phyloP scores from a whole-genome alignment of 2,797 vertebrate genomes.

The Sphenopsis melanotis region DNA sequence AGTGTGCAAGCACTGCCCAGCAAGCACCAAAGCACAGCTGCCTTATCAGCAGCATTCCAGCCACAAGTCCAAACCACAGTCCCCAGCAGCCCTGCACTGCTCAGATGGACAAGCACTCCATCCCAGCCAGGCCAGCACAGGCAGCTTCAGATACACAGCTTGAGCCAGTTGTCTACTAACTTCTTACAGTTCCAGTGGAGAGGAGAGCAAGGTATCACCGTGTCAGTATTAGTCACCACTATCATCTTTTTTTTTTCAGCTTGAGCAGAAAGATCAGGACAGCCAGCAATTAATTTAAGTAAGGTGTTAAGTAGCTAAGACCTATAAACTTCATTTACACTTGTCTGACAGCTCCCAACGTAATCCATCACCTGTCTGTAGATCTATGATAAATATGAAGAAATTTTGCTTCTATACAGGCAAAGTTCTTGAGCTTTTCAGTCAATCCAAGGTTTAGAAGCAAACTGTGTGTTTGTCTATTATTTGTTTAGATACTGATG shows the following conservation, averaged over 20 bases:
- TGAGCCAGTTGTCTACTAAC: neutral
- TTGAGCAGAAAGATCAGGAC: neutral
- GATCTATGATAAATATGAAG: neutral
- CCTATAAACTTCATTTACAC: neutral
- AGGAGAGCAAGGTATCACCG: neutral
- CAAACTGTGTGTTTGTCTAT: neutral
- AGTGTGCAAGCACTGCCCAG: neutral
- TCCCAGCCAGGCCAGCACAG: neutral
- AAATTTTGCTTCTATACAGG: neutral
- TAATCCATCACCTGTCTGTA: neutral
- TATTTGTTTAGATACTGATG: neutral
- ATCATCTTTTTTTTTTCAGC: neutral
- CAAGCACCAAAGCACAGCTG: neutral
- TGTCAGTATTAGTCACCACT: neutral
- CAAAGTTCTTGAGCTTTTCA: neutral
- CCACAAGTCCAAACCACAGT: neutral
- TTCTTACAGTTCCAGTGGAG: neutral
- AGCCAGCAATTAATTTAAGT: neutral
- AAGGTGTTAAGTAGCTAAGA: neutral
- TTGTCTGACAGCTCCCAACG: neutral
- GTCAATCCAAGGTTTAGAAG: neutral
- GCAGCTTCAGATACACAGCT: fast-evolving
- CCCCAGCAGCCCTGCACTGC: fast-evolving
- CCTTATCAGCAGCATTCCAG: neutral
- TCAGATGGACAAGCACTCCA: fast-evolving